Base-by-base conservation (phyloP, 2,797 vertebrate genomes). In the Lophius americanus region DNA sequence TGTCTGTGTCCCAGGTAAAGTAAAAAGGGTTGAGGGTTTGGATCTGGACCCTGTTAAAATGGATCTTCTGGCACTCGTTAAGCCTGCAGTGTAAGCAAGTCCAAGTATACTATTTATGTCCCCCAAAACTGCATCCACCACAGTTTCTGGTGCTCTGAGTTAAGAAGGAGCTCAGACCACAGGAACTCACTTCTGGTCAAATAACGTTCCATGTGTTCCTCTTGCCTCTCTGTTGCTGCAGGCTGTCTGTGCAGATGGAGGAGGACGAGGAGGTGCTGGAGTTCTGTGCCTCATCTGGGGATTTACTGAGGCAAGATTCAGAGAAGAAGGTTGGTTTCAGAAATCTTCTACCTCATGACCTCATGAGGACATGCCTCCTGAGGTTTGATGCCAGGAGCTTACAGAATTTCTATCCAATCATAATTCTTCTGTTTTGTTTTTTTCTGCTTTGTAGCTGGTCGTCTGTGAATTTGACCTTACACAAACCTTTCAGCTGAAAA, bases 401-500 rank as follows among this genome's bases (percentile, higher is more conserved):
- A 7, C 14, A 39, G 44, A 41, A 2, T 67, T 68, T 73, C 51
- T 57, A 55, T 46, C 13, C 51, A 32, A 37, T 77, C 4, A 63
- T 12, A 6, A 0, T 8, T 2, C 0, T 47, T 9, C 35, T 58
- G 60, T 53, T 60, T 55, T 6, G 47, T 39, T 4, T 61, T n/a
- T 35, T 54, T 85, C 76, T 78, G 11, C 58, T 61, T 13, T n/a
- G 9, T 61, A 91, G 91, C 4, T 71, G 89, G 84, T 89, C 48
- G 84, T 93, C 87, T 83, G 69, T 10, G 90, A 95, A 39, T 88
- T 90, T 4, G 81, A 92, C 36, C 75, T 87, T 53, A 90, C 81
- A 4, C 93, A 75, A 68, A 93, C 61, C 3, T 54, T 99, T 82
- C 94, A 91, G 75, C 92, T 99, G 82, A 93, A 36, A 75, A 99